Evolutionary conservation across 1,140 invertebrate genomes (phyloP), one percentile per base, ranked within the genome.

Genomic region (Himalopsyche phryganea): DNA sequence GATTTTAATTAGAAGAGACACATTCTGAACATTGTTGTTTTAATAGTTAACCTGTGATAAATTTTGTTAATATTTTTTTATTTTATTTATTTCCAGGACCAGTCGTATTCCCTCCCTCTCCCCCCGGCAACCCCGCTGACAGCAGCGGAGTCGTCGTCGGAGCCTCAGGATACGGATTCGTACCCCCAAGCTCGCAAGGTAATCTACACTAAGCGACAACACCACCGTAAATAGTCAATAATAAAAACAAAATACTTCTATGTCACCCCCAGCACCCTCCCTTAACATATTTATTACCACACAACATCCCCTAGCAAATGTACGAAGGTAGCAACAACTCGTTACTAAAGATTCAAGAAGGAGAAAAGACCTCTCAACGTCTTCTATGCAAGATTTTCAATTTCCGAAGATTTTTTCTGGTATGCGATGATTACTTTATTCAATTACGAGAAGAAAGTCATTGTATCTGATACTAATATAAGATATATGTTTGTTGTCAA

Each of bases 81-180:
- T 17, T 52, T 19, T 42, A 13, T 44, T 50, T 57, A 42, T 19
- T 65, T 75, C 28, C 76, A 83, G 87, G 87, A 57, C 86, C 87
- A 36, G 84, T 89, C 13, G 70, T 86, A 40, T 88, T 89, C 69
- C 86, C 87, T 18, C 77, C 80, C 9, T 83, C 84, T 32, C 85
- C 85, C 6, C 74, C 80, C 52, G 80, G 81, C 23, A 81, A 80
- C 65, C 73, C 72, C 10, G 75, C 76, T 14, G 85, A 87, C 66
- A 82, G 82, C 28, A 88, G 86, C 63, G 87, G 86, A 14, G 86
- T 88, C 9, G 71, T 87, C 23, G 80, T 83, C 5, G 86, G 87
- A 44, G 87, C 85, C 38, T 88, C 85, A 46, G 86, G 87, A 58
- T 89, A 81, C 65, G 87, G 87, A 66, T 88, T 88, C 67, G 85